Conservation (phyloP, 2,888 invertebrate genomes). For the Pristionchus entomophagus region DNA sequence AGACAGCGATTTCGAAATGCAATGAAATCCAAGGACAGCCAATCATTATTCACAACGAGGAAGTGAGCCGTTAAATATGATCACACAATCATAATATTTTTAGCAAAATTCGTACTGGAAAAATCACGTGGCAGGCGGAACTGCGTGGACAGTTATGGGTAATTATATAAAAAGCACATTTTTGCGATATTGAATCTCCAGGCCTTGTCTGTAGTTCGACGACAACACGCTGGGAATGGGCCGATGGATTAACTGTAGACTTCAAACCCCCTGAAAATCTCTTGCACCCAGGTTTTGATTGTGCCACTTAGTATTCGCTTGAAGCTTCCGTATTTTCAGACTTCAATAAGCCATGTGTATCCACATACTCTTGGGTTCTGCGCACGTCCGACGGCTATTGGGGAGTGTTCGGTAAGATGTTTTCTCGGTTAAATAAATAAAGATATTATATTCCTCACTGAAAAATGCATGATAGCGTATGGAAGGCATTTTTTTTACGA, state of each 20-base stretch:
- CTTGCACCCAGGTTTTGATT: not conserved
- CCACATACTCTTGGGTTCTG: not conserved
- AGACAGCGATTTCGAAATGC: not conserved
- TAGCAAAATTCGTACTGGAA: too few species aligned
- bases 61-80: too few species aligned
- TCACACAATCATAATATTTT: too few species aligned
- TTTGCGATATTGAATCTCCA: too few species aligned
- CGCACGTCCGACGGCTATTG: not conserved
- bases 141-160: too few species aligned
- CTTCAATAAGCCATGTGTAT: not conserved
- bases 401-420: not conserved
- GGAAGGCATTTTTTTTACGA: not conserved
- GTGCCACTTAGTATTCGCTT: not conserved
- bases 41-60: not conserved
- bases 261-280: not conserved
- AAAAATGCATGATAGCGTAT: not conserved
- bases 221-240: not conserved
- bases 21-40: not conserved
- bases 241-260: not conserved
- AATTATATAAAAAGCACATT: too few species aligned
- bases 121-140: too few species aligned
- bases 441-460: too few species aligned
- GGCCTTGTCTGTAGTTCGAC: not conserved
- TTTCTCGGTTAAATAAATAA: too few species aligned
- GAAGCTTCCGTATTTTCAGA: too few species aligned